Conservation (phyloP, 2,797 vertebrate genomes). For the Threskiornis aethiopicus region DNA sequence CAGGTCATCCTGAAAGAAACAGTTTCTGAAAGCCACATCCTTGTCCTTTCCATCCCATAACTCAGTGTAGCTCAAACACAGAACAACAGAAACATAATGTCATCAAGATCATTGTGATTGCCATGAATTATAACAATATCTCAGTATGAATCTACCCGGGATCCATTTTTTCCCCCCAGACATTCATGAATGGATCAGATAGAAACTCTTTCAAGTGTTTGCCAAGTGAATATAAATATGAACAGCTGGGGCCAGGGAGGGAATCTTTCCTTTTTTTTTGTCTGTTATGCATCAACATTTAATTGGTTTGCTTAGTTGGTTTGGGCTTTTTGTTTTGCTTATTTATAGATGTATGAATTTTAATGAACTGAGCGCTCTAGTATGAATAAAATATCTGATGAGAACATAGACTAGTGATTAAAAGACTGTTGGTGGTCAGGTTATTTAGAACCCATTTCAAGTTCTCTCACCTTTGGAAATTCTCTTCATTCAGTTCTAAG, state of each 20-base stretch:
- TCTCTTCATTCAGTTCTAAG: not conserved
- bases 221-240: conserved; percentile 54
- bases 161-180: not conserved
- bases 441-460: not conserved
- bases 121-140: conserved; percentile 9
- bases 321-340: conserved; percentile 11
- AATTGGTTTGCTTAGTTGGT: conserved; percentile 22
- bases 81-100: not conserved
- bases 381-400: not conserved
- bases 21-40: not conserved
- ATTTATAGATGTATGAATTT: conserved; percentile 14
- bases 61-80: not conserved
- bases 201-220: conserved; percentile 40
- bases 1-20: not conserved
- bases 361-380: not conserved
- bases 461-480: not conserved
- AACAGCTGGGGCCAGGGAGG: conserved; percentile 20
- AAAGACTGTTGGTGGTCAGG: not conserved
- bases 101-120: not conserved
- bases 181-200: conserved; percentile 2
- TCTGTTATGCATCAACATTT: not conserved
- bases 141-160: not conserved
- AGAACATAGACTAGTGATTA: not conserved
- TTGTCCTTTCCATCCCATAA: not conserved
- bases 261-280: not conserved